phyloP scores from a whole-genome alignment of 2,113 vertebrate species.

The Pycnonotus jocosus region DNA sequence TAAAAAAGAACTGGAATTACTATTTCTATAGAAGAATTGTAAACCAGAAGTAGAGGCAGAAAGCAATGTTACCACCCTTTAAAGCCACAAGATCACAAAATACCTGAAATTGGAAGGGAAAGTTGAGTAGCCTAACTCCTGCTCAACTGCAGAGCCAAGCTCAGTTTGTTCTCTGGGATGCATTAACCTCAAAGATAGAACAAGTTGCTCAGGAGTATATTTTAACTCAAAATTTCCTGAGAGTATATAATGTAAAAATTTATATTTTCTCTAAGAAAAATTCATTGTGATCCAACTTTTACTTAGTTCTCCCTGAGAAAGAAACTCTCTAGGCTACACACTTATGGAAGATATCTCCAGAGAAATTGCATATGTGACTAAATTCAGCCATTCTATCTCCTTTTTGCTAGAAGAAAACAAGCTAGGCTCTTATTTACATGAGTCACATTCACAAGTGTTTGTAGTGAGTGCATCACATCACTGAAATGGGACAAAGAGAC shows the following conservation, averaged over 20 bases:
- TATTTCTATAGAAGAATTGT: not conserved
- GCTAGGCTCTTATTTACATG: not conserved
- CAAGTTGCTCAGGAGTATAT: not conserved
- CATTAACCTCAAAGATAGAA: not conserved
- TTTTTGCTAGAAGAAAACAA: conserved; percentile 2
- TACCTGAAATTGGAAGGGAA: not conserved
- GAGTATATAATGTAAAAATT: not conserved
- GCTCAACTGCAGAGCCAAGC: not conserved
- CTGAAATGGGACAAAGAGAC: conserved; percentile 31
- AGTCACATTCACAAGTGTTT: not conserved
- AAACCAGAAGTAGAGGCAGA: not conserved
- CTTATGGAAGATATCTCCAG: not conserved
- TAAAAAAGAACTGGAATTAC: not conserved
- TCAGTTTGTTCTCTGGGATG: not conserved
- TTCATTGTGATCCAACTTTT: not conserved
- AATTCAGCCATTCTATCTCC: not conserved
- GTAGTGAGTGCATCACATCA: not conserved
- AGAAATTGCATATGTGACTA: not conserved
- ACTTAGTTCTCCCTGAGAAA: not conserved
- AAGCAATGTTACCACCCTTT: not conserved
- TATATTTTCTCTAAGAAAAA: not conserved
- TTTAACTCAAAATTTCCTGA: not conserved
- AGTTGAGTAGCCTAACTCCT: not conserved
- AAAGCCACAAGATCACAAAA: not conserved
- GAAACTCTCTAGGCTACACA: not conserved